Conservation (phyloP, 2,888 invertebrate species). For the Ecliptopera silaceata region DNA sequence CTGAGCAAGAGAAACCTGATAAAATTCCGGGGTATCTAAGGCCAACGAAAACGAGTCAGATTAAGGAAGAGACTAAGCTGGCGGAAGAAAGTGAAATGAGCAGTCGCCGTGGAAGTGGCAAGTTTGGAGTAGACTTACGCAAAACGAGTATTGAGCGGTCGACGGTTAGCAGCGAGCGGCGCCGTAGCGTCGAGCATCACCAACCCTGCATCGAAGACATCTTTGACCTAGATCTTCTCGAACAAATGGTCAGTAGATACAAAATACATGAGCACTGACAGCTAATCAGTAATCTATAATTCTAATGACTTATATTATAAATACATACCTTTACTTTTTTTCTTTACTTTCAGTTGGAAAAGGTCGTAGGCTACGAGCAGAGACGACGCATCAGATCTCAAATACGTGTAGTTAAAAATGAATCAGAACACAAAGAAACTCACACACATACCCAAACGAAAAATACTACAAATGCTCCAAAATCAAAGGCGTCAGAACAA, state of each 20-base stretch:
- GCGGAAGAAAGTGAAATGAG: slow-evolving; percentile 69
- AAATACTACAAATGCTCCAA: slow-evolving; percentile 46
- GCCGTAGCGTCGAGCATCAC: slow-evolving; percentile 76
- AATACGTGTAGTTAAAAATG: slow-evolving; percentile 88
- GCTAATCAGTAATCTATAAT: too few relatives aligned
- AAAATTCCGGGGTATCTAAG: slow-evolving; percentile 66
- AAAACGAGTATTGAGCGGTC: slow-evolving; percentile 81
- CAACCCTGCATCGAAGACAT: slow-evolving; percentile 88
- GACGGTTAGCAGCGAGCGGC: slow-evolving; percentile 71
- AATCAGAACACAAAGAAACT: slow-evolving; percentile 65
- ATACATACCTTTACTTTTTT: slow-evolving; percentile 39
- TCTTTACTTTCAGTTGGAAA: slow-evolving; percentile 85
- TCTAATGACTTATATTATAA: slow-evolving; percentile 37
- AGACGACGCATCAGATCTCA: slow-evolving; percentile 90
- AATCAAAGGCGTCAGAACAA: slow-evolving; percentile 53
- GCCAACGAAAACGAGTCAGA: slow-evolving; percentile 69
- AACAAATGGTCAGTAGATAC: slow-evolving; percentile 85
- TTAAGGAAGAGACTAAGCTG: slow-evolving; percentile 62
- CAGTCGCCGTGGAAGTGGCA: slow-evolving; percentile 81
- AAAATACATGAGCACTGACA: too few relatives aligned
- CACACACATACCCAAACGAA: slow-evolving; percentile 52
- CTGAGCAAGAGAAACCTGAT: slow-evolving; percentile 52
- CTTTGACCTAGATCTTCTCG: slow-evolving; percentile 87
- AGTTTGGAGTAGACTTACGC: slow-evolving; percentile 87
- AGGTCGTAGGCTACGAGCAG: slow-evolving; percentile 89